Percentiles rank a stretch among this genome's conserved stretches.
These are phyloP conservation scores for Therioaphis trifolii DNA, from an alignment of 2,888 invertebrate genomes.

Conservation along the genomic window DNA sequence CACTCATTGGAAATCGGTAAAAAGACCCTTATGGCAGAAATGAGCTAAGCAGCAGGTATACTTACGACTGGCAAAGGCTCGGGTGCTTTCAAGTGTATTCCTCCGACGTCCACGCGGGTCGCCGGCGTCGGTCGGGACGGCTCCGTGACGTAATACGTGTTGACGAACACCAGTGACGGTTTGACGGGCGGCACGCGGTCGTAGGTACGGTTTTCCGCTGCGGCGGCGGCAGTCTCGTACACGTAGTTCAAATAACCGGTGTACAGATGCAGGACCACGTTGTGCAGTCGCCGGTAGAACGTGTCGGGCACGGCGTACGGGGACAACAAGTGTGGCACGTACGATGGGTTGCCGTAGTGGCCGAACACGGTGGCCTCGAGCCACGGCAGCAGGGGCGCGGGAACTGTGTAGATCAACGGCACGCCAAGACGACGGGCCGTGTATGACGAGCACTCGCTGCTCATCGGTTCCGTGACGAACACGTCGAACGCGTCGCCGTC, in stretches of 20 bases:
- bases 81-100: constrained; percentile 7
- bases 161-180: constrained; percentile 34
- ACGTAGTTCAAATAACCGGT: background rate
- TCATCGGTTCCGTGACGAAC: constrained; percentile 37
- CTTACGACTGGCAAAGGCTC: constrained; percentile 25
- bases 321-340: constrained; percentile 7
- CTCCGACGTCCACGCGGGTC: constrained; percentile 40
- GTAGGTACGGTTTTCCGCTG: background rate
- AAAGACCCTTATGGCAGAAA: too few species aligned
- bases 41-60: too few species aligned
- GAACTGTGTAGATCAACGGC: constrained; percentile 34
- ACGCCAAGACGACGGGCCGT: background rate
- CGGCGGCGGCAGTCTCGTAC: background rate
- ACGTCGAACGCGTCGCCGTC: background rate
- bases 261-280: constrained; percentile 7
- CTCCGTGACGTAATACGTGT: constrained; percentile 39
- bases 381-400: constrained; percentile 26
- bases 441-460: constrained; percentile 29
- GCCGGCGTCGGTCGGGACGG: constrained; percentile 2
- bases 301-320: background rate
- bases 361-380: constrained; percentile 26
- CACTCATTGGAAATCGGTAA: too few species aligned
- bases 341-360: constrained; percentile 4
- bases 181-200: background rate
- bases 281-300: background rate